Base-by-base conservation (phyloP, 2,888 invertebrate genomes). In the Homarus gammarus region DNA sequence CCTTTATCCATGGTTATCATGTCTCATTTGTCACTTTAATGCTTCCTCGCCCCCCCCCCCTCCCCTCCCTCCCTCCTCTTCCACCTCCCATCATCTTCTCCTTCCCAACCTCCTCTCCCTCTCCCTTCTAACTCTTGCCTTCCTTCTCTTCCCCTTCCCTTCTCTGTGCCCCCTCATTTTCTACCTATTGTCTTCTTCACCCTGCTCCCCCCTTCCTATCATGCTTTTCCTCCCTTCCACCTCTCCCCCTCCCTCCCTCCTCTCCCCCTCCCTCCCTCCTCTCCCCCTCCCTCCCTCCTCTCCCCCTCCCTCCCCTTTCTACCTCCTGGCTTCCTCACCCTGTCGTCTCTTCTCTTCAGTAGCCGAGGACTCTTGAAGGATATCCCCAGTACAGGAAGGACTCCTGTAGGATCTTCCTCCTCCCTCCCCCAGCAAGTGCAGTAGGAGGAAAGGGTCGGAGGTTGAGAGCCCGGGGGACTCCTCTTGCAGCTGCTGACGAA, bases 61-160 rank as follows among this genome's bases (percentile, higher is more conserved):
- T 27, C 31, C 12, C 27, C 15, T 31, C 44, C 18, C 36, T 56
- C 27, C 27, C 51, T 36, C 36, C 36, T 36, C 44, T 44, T 51
- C 27, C 51, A 27, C 81, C 40, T 27, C 31, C 40, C 40, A 27
- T 44, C 44, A 38, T 73, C 27, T 56, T 36, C 44, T 68, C 56
- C 61, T 64, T 78, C 83, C 51, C 49, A 88, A 36, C 36, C 64
- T n/a, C 31, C 68, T 27, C 31, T 27, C 31, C 10, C 22, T 1
- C 15, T 40, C 40, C 40, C 31, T 27, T 31, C 15, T 22, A 2
- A 22, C 79, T 64, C 27, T 38, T 10, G 18, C 81, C 36, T n/a
- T 15, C 44, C 15, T 15, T 15, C 15, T 27, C 27, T 27, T 40
- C 27, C 38, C 27, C 10, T 18, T 18, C 6, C 18, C 33, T 31